A percentile compares a stretch with the other conserved stretches of the same genome.
These are phyloP conservation scores for Castor canadensis DNA, from an alignment of 2,113 vertebrate species.

Conservation along the genomic window DNA sequence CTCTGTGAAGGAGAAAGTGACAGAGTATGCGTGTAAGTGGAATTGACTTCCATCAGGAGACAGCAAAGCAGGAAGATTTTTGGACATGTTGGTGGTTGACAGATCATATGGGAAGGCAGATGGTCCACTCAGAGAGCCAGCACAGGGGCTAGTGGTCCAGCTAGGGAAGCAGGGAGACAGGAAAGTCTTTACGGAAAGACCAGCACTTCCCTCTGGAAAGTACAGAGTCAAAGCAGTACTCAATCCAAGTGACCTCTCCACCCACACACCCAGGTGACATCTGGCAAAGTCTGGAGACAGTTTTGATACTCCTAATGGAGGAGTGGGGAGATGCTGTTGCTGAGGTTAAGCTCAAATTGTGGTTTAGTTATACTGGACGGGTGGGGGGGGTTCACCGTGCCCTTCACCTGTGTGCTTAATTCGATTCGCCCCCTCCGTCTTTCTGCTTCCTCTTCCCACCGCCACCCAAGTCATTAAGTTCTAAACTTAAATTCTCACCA, in stretches of 20 bases:
- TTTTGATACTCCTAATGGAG: too few species aligned
- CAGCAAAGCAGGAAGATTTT: not conserved
- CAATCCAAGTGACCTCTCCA: not conserved
- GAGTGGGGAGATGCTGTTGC: too few species aligned
- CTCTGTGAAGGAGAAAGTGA: not conserved
- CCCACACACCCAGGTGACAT: not conserved
- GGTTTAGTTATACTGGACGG: too few species aligned
- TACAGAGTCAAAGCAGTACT: not conserved
- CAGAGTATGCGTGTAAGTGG: not conserved
- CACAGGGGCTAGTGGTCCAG: not conserved
- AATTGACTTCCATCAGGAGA: not conserved
- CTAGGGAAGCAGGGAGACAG: too few species aligned
- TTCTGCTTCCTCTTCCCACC: too few species aligned
- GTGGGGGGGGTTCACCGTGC: too few species aligned
- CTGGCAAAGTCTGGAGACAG: not conserved
- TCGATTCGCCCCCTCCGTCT: too few species aligned
- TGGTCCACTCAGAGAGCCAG: not conserved
- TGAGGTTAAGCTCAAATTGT: not conserved
- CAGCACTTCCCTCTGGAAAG: conserved; percentile 1
- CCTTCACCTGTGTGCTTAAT: too few species aligned
- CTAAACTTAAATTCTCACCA: not conserved
- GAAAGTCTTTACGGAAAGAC: not conserved
- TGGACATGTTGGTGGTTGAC: not conserved
- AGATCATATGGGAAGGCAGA: not conserved
- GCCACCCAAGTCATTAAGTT: not conserved